phyloP scores from a whole-genome alignment of 2,113 vertebrate species.

The Stomatorhinus ivindoensis region DNA sequence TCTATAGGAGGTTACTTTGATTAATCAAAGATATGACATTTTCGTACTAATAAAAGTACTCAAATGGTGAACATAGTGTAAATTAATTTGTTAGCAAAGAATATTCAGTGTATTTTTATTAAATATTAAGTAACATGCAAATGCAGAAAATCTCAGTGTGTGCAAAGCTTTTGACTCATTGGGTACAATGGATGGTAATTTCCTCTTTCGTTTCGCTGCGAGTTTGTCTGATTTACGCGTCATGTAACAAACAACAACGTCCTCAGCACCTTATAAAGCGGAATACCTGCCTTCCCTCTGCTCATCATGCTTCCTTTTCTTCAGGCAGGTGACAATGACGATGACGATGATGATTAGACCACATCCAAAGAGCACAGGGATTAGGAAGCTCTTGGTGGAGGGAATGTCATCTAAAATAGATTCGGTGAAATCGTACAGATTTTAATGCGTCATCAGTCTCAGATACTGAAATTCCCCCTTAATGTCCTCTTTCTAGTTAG shows the following conservation, averaged over 20 bases:
- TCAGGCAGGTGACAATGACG: neutral
- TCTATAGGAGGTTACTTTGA: no score
- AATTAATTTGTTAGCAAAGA: no score
- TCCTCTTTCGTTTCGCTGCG: neutral
- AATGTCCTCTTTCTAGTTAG: neutral
- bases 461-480: neutral
- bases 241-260: neutral
- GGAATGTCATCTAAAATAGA: neutral
- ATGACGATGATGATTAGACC: neutral
- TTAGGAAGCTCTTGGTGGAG: fast-evolving
- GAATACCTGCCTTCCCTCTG: neutral
- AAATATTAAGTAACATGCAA: no score
- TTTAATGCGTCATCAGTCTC: neutral
- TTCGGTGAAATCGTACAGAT: neutral
- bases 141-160: no score
- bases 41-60: no score
- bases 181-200: neutral
- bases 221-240: neutral
- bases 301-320: neutral
- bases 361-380: neutral
- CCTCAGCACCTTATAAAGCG: neutral
- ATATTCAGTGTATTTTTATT: neutral
- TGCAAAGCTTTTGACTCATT: no score
- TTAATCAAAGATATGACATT: no score
- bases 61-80: no score